Percentiles rank a stretch among this genome's conserved stretches.
These are phyloP conservation scores for Typhlichthys eigenmanni DNA, from an alignment of 2,797 vertebrate species.

Conservation along the genomic window DNA sequence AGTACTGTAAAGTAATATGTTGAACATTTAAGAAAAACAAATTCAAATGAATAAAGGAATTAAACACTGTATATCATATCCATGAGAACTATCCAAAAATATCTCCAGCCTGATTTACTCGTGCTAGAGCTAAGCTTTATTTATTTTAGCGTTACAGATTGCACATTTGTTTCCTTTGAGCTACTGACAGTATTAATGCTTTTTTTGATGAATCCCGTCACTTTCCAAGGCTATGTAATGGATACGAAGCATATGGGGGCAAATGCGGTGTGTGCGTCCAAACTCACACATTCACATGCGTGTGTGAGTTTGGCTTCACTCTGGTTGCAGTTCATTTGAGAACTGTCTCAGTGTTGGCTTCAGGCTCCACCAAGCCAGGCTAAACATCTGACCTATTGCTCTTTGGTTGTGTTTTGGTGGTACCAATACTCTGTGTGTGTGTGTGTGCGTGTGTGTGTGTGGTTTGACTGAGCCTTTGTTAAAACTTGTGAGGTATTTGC, in stretches of 20 bases:
- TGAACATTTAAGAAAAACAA: too few species aligned
- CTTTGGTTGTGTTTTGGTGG: background rate
- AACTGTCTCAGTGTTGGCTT: conserved; percentile 8
- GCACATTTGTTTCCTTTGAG: conserved; percentile 33
- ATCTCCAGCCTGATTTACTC: background rate
- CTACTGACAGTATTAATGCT: conserved; percentile 54
- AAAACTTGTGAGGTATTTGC: conserved; percentile 5
- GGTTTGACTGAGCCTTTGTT: conserved; percentile 40
- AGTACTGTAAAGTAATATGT: too few species aligned
- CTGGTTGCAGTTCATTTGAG: conserved; percentile 30
- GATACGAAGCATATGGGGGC: conserved; percentile 47
- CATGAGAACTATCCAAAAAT: background rate
- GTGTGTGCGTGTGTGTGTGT: conserved; percentile 18
- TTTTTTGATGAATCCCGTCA: conserved; percentile 62
- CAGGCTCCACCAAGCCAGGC: too few species aligned
- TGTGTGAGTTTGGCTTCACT: conserved; percentile 19
- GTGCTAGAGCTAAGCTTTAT: conserved; percentile 29
- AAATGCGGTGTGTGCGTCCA: conserved; percentile 48
- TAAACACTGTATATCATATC: too few species aligned
- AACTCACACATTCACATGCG: background rate
- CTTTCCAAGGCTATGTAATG: conserved; percentile 45
- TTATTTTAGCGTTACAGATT: conserved; percentile 40
- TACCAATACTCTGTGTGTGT: conserved; percentile 14
- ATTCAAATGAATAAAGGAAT: too few species aligned
- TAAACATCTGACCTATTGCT: background rate